Percentiles rank a stretch among this genome's conserved stretches.
Evolutionary conservation across 2,797 vertebrate genomes (phyloP).

Genomic region (Neosilurus hyrtlii): DNA sequence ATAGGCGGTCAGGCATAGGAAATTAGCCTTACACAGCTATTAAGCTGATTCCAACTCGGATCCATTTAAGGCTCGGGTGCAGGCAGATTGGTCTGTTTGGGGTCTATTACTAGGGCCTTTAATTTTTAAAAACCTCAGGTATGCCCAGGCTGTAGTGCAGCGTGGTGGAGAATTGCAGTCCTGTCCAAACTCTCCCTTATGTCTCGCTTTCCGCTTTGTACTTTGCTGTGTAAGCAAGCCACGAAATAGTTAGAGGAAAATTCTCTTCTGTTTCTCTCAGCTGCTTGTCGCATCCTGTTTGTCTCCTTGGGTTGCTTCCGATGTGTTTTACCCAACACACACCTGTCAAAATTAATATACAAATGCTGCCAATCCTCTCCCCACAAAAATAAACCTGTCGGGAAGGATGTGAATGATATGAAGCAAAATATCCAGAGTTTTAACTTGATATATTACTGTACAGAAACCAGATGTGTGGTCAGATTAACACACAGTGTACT

Average conservation of each 20-base stretch:
- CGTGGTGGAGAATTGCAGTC: neutral
- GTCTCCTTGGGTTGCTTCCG: neutral
- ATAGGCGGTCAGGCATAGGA: constrained; percentile 50
- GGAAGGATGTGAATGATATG: constrained; percentile 10
- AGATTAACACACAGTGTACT: constrained; percentile 7
- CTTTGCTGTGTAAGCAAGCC: constrained; percentile 20
- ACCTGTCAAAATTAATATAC: constrained; percentile 24
- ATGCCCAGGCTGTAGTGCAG: constrained; percentile 8
- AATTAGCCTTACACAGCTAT: constrained; percentile 53
- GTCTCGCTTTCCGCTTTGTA: constrained; percentile 20
- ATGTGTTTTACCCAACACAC: constrained; percentile 21
- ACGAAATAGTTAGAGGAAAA: constrained; percentile 8
- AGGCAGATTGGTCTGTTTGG: constrained; percentile 5
- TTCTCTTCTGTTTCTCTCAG: constrained; percentile 15
- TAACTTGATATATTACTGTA: neutral
- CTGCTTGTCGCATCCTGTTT: constrained; percentile 28
- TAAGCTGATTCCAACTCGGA: constrained; percentile 36
- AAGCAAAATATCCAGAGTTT: neutral
- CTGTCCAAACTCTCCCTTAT: constrained; percentile 10
- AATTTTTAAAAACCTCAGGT: constrained; percentile 17
- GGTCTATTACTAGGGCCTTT: constrained; percentile 5
- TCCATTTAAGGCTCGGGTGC: constrained; percentile 42
- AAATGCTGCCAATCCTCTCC: neutral
- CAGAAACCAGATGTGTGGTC: neutral
- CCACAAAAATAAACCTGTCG: constrained; percentile 11